Conservation (phyloP, 1,140 invertebrate species). For the Drosophila navojoa region DNA sequence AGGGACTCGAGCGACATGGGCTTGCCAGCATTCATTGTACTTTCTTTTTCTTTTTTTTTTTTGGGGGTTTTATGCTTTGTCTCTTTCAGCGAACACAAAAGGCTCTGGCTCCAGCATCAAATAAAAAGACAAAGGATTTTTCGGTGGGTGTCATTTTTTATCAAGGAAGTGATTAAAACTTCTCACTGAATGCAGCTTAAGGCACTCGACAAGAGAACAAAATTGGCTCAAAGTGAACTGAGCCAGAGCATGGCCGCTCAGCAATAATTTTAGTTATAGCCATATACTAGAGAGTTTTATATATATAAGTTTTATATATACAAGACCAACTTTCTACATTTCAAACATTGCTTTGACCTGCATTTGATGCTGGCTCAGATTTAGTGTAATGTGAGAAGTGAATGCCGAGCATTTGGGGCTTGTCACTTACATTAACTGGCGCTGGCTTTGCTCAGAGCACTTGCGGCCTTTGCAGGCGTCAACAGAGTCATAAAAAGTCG, state of each 20-base stretch:
- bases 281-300: no score
- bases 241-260: no score
- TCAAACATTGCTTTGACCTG: neutral
- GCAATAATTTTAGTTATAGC: no score
- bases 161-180: neutral
- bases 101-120: neutral
- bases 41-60: neutral
- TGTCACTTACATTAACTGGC: slow-evolving; percentile 17
- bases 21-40: slow-evolving; percentile 51
- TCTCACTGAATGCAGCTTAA: neutral
- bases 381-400: no score
- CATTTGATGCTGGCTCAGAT: neutral
- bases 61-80: no score
- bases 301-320: no score
- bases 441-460: neutral
- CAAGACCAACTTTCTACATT: no score
- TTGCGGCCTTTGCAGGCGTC: slow-evolving; percentile 19
- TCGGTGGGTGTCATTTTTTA: neutral
- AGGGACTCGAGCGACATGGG: neutral
- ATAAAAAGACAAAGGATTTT: slow-evolving; percentile 1
- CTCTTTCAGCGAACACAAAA: neutral
- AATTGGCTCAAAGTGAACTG: no score
- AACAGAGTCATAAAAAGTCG: slow-evolving; percentile 29
- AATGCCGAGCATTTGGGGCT: slow-evolving; percentile 25
- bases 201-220: no score